Percentiles rank a stretch among this genome's conserved stretches.
These are phyloP conservation scores for Heliconius ethilla DNA, from an alignment of 2,888 invertebrate genomes.

Conservation along the genomic window DNA sequence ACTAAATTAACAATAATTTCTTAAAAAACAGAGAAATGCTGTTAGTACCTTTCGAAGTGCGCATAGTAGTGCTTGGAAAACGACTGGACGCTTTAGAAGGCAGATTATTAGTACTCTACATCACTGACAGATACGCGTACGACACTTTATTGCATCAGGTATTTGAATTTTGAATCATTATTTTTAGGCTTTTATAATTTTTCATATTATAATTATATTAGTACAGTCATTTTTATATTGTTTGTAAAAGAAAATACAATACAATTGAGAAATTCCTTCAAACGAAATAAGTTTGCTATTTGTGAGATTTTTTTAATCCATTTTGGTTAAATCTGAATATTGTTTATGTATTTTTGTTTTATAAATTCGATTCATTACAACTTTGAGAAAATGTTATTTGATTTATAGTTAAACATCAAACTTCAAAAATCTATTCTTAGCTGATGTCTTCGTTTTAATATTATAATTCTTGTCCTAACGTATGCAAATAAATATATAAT, in stretches of 20 bases:
- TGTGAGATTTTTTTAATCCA: too few species aligned
- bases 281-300: too few species aligned
- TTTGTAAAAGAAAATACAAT: neutral
- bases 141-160: conserved; percentile 96
- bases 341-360: too few species aligned
- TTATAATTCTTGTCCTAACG: too few species aligned
- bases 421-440: too few species aligned
- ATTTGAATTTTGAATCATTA: neutral
- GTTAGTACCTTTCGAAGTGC: conserved; percentile 98
- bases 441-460: too few species aligned
- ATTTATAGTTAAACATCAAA: too few species aligned
- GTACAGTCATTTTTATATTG: neutral
- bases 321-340: too few species aligned
- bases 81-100: conserved; percentile 93
- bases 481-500: too few species aligned
- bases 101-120: conserved; percentile 95
- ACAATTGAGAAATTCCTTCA: too few species aligned
- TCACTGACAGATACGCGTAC: conserved; percentile 99
- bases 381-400: too few species aligned
- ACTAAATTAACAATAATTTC: neutral
- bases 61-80: conserved; percentile 98
- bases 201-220: neutral
- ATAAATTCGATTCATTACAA: too few species aligned
- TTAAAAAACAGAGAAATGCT: conserved; percentile 77
- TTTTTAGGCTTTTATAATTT: neutral